Evolutionary conservation across 2,113 vertebrate species (phyloP), one percentile per base, ranked within the genome.

Genomic region (Pycnonotus jocosus): DNA sequence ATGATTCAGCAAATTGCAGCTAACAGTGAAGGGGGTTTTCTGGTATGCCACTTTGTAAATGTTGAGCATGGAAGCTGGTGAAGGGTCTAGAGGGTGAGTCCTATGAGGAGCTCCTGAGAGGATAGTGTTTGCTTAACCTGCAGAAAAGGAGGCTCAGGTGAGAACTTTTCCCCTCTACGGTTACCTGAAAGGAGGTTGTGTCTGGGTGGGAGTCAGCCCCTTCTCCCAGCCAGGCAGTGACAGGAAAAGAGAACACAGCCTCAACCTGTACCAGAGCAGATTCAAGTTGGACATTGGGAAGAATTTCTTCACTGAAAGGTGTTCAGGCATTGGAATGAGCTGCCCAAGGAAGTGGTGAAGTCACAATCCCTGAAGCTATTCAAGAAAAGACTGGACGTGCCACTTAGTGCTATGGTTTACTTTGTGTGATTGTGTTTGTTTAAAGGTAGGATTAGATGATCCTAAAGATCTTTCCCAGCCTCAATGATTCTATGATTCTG

Each of bases 381-480:
- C 30, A 40, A 21, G 35, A 56, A 79, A 56, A 6, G 16, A 40
- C 2, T 21, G 20, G 13, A 25, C 24, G 8, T 10, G 9, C 12
- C 14, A 35, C 16, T 35, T 42, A 31, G 21, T 15, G 21, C n/a
- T 25, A 10, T 64, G 21, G 25, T 56, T 65, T 48, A n/a, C 2
- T n/a, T 47, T 44, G 10, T 2, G 2, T 31, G 20, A 11, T 48
- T 16, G 30, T 31, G 9, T 17, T 87, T 30, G 13, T 9, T 37
- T 37, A 33, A 22, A 54, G n/a, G 9, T 25, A 40, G 7, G 13
- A 47, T 16, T 47, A 1, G 0, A 21, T 8, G 16, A 31, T 25
- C 14, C 16, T 17, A 19, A 38, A 70, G 6, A 7, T 47, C 11
- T 62, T 79, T 47, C 7, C 10, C 12, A 78, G 0, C 13, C 20